These are phyloP conservation scores for Xyrichtys novacula DNA, from an alignment of 2,797 vertebrate genomes.

Conservation along the genomic window DNA sequence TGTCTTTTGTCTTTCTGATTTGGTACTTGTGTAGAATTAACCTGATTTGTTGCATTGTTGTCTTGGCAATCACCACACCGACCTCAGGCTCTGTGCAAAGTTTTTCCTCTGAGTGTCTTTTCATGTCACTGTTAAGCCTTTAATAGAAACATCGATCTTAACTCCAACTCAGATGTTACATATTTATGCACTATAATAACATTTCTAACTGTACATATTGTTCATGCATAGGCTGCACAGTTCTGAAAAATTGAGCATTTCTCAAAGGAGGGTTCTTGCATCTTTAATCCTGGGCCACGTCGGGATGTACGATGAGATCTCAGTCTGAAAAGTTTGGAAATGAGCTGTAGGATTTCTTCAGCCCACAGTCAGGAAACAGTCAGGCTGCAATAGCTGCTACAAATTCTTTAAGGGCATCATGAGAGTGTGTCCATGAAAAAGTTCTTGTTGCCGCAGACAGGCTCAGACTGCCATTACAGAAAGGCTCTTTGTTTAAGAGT, in stretches of 20 bases:
- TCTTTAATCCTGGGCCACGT: background rate
- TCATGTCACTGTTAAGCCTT: slow-evolving; percentile 73
- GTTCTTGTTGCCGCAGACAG: background rate
- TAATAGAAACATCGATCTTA: slow-evolving; percentile 36
- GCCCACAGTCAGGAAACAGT: background rate
- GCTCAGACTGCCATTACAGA: background rate
- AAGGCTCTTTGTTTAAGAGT: background rate
- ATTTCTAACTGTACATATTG: slow-evolving; percentile 36
- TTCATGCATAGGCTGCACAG: slow-evolving; percentile 67
- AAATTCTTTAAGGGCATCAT: background rate
- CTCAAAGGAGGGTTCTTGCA: background rate
- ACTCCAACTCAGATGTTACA: slow-evolving; percentile 27
- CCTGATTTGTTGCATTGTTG: slow-evolving; percentile 58
- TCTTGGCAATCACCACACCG: slow-evolving; percentile 72
- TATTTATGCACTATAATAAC: slow-evolving; percentile 44
- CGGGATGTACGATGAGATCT: background rate
- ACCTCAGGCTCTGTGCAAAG: slow-evolving; percentile 61
- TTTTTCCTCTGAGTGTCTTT: slow-evolving; percentile 61
- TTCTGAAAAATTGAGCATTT: slow-evolving; percentile 55
- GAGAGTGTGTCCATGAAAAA: background rate
- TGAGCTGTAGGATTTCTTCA: background rate
- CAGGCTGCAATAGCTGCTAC: background rate
- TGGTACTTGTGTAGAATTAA: slow-evolving; percentile 60
- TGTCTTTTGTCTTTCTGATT: slow-evolving; percentile 44
- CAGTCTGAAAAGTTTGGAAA: background rate